phyloP scores from a whole-genome alignment of 1,140 invertebrate genomes.

The Melitaea cinxia region DNA sequence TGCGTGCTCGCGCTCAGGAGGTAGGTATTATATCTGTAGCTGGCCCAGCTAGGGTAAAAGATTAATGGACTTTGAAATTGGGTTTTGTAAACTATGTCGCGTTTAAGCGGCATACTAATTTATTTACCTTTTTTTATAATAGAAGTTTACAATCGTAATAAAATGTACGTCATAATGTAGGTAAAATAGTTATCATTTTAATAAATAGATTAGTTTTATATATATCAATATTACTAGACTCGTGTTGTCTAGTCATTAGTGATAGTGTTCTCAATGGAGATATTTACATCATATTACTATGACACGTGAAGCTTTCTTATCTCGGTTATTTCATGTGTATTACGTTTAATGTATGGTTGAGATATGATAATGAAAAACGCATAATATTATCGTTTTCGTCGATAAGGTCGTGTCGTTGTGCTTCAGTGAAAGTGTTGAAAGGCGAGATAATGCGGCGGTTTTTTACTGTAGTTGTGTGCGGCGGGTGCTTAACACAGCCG shows the following conservation, averaged over 20 bases:
- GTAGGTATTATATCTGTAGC: background rate
- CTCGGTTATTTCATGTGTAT: background rate
- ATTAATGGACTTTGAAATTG: conserved; percentile 56
- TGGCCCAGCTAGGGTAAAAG: conserved; percentile 32
- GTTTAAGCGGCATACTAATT: conserved; percentile 11
- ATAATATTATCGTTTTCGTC: conserved; percentile 2
- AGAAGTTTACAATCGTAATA: background rate
- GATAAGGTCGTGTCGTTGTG: background rate
- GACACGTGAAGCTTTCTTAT: background rate
- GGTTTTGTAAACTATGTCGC: conserved; percentile 30
- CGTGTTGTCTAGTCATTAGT: background rate
- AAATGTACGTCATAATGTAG: background rate
- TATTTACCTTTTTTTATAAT: conserved; percentile 5
- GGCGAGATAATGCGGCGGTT: background rate
- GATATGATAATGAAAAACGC: background rate
- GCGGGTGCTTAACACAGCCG: conserved; percentile 1
- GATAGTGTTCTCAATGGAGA: background rate
- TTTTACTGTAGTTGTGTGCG: no score
- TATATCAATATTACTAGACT: background rate
- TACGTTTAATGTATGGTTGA: background rate
- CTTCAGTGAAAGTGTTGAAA: conserved; percentile 7
- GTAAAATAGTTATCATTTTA: background rate
- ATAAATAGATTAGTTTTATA: background rate
- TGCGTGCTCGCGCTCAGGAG: background rate
- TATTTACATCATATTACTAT: background rate